Evolutionary conservation across 2,797 vertebrate genomes (phyloP), one percentile per base, ranked within the genome.

Genomic region (Helarctos malayanus): DNA sequence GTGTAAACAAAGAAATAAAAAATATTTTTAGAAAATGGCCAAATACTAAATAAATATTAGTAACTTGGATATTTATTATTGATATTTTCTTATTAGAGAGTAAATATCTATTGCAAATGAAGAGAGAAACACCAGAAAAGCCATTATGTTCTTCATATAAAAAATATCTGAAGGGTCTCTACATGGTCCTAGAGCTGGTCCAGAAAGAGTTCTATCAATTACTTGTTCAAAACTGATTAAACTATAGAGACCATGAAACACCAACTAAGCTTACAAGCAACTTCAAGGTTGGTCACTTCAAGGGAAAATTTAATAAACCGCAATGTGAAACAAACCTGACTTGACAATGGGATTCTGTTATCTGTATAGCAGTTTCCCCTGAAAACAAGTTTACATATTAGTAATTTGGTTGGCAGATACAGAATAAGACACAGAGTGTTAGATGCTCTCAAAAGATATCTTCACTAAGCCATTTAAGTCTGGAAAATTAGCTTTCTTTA

Each of bases 341-440:
- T 91, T 94, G 75, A 92, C 38, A 71, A 65, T 68, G 68, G 32
- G n/a, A 63, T 94, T 45, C 35, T 89, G 14, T 56, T 91, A 69
- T 57, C 56, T 79, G 4, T 61, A 75, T 0, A 73, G 9, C 35
- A 80, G 13, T 0, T 82, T 91, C 86, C 61, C 38, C 73, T 89
- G 82, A 91, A 81, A 88, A 91, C 7, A 18, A 85, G 81, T 78
- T 91, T 63, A 19, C 16, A 21, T 61, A 56, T 61, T 57, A 63
- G n/a, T 41, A 63, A 83, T 93, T 94, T 83, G 29, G n/a, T 91
- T 94, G 73, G n/a, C 49, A 93, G 90, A 35, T 75, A 63, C n/a
- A 52, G 52, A 91, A 87, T 41, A 90, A 69, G n/a, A 76, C 57
- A 65, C 1, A 61, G 38, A 89, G 16, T 54, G 3, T 80, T 78